Evolutionary conservation across 1,140 invertebrate genomes (phyloP).

Genomic region (Gonioctena quinquepunctata): DNA sequence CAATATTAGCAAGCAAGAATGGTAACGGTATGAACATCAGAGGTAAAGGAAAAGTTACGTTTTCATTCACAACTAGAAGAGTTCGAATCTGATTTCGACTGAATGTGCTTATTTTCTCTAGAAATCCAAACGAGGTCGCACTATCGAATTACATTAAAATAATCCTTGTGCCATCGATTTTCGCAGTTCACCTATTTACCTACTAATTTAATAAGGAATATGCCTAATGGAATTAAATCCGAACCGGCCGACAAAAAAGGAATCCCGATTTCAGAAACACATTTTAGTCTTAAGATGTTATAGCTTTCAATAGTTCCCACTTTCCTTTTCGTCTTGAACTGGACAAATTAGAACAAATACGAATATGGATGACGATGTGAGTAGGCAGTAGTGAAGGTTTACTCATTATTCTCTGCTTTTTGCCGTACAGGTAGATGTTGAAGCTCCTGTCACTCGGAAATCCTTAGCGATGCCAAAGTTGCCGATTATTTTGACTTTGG

Average conservation of each 20-base stretch:
- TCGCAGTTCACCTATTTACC: not conserved
- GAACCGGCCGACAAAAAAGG: not conserved
- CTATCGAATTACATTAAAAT: not conserved
- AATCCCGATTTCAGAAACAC: not conserved
- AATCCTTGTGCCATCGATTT: not conserved
- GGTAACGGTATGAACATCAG: too few relatives aligned
- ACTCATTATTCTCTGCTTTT: not conserved
- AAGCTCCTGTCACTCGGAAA: constrained; percentile 23
- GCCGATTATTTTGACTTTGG: constrained; percentile 71
- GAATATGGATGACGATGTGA: constrained; percentile 14
- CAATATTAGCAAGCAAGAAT: too few relatives aligned
- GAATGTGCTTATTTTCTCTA: too few relatives aligned
- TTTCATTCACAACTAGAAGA: too few relatives aligned
- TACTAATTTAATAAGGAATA: constrained; percentile 1
- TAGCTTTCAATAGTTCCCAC: not conserved
- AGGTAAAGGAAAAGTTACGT: too few relatives aligned
- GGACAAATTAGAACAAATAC: not conserved
- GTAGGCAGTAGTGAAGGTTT: not conserved
- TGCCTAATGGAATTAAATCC: constrained; percentile 11
- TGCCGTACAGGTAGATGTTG: constrained; percentile 33
- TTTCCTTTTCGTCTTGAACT: not conserved
- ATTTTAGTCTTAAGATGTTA: not conserved
- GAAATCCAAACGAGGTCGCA: too few relatives aligned
- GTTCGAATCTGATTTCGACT: too few relatives aligned
- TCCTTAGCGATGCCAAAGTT: constrained; percentile 59